A percentile compares a stretch with the other conserved stretches of the same genome.
Evolutionary conservation across 2,797 vertebrate species (phyloP).

Genomic region (Ambastaia sidthimunki): DNA sequence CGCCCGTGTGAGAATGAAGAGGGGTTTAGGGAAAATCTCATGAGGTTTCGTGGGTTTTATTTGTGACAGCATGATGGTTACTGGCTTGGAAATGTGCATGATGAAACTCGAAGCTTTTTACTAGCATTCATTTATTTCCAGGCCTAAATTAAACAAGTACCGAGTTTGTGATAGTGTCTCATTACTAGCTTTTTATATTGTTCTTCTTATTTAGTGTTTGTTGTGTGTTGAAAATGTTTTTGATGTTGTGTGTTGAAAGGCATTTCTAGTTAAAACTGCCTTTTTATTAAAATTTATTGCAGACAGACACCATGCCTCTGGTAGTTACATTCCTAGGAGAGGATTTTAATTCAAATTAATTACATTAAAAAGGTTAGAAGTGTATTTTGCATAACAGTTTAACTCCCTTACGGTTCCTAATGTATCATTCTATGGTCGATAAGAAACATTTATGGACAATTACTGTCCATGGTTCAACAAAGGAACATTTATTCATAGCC

Average conservation of each 20-base stretch:
- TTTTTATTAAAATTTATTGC: neutral
- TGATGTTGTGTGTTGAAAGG: no score
- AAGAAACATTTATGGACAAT: no score
- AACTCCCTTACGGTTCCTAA: no score
- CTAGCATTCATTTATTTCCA: neutral
- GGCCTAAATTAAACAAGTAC: no score
- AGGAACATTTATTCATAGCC: neutral
- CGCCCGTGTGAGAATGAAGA: neutral
- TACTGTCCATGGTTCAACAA: neutral
- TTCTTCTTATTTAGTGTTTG: neutral
- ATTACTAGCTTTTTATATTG: neutral
- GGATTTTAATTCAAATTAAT: no score
- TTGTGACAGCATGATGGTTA: slow-evolving; percentile 5
- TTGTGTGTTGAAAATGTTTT: neutral
- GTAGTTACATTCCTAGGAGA: no score
- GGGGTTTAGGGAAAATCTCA: slow-evolving; percentile 20
- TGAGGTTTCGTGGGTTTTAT: slow-evolving; percentile 15
- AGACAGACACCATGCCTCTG: no score
- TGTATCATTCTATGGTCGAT: no score
- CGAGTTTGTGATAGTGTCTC: neutral
- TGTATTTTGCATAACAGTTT: no score
- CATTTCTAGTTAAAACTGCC: no score
- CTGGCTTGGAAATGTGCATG: neutral
- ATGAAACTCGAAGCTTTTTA: neutral
- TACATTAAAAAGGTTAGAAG: no score